Evolutionary conservation across 1,140 invertebrate genomes (phyloP).

Genomic region (Steinernema feltiae): DNA sequence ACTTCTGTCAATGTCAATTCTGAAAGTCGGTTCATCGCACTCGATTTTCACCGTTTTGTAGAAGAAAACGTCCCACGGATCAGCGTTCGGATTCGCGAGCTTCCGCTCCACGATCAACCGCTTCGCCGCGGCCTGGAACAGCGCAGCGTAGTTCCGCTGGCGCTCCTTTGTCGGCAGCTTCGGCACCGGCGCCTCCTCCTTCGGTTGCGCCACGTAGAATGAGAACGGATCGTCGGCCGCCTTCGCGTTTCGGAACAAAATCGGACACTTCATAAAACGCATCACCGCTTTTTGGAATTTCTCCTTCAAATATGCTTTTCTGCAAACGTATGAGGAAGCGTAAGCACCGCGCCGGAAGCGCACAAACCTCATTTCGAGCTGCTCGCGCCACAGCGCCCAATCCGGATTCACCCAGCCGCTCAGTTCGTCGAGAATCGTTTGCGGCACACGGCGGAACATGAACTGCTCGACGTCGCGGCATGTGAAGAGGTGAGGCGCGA

Average conservation of each 20-base stretch:
- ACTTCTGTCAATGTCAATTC: neutral
- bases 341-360: no score
- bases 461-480: neutral
- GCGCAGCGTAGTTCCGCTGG: neutral
- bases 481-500: neutral
- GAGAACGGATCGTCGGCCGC: neutral
- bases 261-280: neutral
- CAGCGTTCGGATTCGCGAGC: neutral
- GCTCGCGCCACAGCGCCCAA: neutral
- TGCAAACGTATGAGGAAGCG: no score
- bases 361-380: neutral
- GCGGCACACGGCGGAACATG: neutral
- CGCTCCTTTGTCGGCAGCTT: neutral
- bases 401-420: neutral
- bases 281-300: neutral
- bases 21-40: neutral
- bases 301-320: neutral
- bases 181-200: neutral
- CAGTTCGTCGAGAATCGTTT: neutral
- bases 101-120: neutral
- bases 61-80: slow-evolving; percentile 8
- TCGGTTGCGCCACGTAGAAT: neutral
- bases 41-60: slow-evolving; percentile 2
- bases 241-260: neutral
- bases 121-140: slow-evolving; percentile 1